These are phyloP conservation scores for Chaetophractus vellerosus DNA, from an alignment of 2,797 vertebrate genomes.

Conservation along the genomic window DNA sequence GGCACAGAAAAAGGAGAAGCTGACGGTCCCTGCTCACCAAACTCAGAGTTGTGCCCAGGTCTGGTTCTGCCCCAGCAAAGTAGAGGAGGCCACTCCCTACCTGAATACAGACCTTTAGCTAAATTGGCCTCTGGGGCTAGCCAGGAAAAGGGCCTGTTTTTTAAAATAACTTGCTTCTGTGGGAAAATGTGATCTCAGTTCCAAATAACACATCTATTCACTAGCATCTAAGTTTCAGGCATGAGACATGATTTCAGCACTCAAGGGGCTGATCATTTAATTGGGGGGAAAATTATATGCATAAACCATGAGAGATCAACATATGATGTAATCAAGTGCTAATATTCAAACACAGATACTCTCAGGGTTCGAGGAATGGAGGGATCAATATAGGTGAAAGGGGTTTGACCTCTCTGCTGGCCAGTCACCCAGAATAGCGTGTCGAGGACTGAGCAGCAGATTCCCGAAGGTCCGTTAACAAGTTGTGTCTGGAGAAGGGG, in stretches of 20 bases:
- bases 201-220: conserved; percentile 26
- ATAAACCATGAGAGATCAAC: neutral
- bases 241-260: conserved; percentile 33
- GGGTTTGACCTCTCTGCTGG: neutral
- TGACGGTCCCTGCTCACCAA: neutral
- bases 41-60: neutral
- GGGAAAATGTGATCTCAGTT: conserved; percentile 18
- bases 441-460: neutral
- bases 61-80: neutral
- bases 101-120: conserved; percentile 14
- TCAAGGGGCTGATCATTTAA: neutral
- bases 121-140: neutral
- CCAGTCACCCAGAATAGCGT: neutral
- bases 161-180: conserved; percentile 39
- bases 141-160: neutral
- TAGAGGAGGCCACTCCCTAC: neutral
- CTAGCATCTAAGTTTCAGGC: neutral
- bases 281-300: neutral
- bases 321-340: neutral
- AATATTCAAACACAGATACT: neutral
- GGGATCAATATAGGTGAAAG: neutral
- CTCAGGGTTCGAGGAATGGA: neutral
- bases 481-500: neutral
- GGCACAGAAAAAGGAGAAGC: neutral
- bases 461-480: conserved; percentile 43